phyloP scores from a whole-genome alignment of 2,797 vertebrate species.

The Labeo calbasu region DNA sequence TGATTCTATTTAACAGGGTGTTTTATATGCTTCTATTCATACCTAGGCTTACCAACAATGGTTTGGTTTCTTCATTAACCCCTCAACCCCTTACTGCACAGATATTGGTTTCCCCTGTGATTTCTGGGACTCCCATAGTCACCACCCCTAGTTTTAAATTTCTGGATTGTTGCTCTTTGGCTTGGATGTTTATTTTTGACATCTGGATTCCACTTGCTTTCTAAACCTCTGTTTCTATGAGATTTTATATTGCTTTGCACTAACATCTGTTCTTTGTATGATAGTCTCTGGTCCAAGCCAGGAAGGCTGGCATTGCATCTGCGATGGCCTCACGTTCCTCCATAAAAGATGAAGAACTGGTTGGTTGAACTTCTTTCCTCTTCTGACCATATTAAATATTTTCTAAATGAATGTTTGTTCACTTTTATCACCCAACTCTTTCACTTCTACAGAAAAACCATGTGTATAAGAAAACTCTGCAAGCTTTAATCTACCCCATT shows the following conservation, averaged over 20 bases:
- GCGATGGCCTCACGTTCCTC: conserved; percentile 95
- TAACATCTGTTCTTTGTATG: conserved; percentile 42
- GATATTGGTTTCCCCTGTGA: conserved; percentile 10
- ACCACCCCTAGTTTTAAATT: conserved; percentile 1
- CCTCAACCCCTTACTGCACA: background rate
- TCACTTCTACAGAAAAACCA: conserved; percentile 87
- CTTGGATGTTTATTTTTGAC: conserved; percentile 11
- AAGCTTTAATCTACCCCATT: conserved; percentile 98
- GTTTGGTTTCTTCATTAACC: conserved; percentile 42
- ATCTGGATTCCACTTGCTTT: conserved; percentile 18
- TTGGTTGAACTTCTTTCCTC: conserved; percentile 71
- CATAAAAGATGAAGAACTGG: conserved; percentile 97
- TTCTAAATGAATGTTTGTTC: background rate
- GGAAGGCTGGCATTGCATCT: conserved; percentile 95
- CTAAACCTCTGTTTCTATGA: conserved; percentile 38
- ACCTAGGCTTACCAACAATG: conserved; percentile 15
- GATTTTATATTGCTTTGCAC: conserved; percentile 43
- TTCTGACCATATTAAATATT: background rate
- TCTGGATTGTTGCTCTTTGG: conserved; percentile 7
- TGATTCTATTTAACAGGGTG: conserved; percentile 13
- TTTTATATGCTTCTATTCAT: conserved; percentile 12
- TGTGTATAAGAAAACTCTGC: conserved; percentile 98
- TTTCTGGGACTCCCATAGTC: conserved; percentile 20
- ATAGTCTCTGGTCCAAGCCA: conserved; percentile 95
- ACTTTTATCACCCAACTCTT: background rate